phyloP scores from a whole-genome alignment of 35 echinoderm and acorn worm species.

The Apostichopus parvimensis region DNA sequence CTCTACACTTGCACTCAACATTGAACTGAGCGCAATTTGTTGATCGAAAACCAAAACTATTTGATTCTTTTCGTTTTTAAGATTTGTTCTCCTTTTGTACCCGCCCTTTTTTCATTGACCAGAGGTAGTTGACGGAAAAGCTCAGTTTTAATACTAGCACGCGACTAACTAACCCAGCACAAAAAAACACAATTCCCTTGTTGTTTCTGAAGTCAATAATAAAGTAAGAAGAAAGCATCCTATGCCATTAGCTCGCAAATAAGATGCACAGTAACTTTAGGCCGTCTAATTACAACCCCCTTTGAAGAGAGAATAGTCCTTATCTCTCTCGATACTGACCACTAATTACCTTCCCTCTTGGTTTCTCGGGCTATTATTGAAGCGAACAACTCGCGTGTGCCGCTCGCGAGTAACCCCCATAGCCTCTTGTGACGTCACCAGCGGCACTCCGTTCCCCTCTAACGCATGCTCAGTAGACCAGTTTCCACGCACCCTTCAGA shows the following conservation, averaged over 20 bases:
- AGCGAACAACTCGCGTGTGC: conserved; percentile 51
- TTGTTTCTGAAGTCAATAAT: conserved; percentile 1
- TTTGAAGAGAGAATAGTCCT: conserved; percentile 1
- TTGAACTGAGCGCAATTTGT: background rate
- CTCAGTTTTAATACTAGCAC: conserved; percentile 52
- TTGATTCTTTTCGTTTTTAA: background rate
- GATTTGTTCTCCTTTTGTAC: background rate
- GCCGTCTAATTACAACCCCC: conserved; percentile 45
- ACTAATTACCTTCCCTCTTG: conserved; percentile 19
- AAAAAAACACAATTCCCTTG: conserved; percentile 41
- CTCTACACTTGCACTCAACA: background rate
- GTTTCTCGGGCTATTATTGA: conserved; percentile 38
- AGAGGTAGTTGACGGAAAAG: conserved; percentile 1
- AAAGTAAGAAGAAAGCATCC: background rate
- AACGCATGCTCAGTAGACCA: conserved; percentile 85
- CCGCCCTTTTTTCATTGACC: conserved; percentile 30
- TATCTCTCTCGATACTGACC: conserved; percentile 35
- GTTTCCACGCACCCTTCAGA: conserved; percentile 56
- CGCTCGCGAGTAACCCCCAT: conserved; percentile 64
- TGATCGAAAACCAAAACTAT: conserved; percentile 16
- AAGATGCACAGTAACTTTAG: conserved; percentile 25
- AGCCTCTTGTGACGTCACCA: conserved; percentile 76
- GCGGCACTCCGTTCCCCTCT: conserved; percentile 72
- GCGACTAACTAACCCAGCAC: conserved; percentile 45
- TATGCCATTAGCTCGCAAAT: conserved; percentile 24